Evolutionary conservation across 2,888 invertebrate species (phyloP).

Genomic region (Brachynemurus nebulosus): DNA sequence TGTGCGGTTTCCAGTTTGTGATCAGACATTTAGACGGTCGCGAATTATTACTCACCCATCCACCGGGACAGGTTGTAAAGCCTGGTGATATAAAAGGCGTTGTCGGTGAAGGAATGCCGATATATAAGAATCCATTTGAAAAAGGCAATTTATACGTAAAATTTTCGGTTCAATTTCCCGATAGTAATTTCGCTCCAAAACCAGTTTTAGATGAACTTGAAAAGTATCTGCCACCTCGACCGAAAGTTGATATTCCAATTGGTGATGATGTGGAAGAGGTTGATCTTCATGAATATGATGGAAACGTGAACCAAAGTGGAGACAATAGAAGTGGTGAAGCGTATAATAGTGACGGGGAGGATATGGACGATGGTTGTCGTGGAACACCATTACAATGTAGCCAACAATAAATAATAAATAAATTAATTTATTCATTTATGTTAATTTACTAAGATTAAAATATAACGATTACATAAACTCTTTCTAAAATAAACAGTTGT

Average conservation of each 20-base stretch:
- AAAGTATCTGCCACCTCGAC: slow-evolving; percentile 56
- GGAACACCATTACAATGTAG: slow-evolving; percentile 60
- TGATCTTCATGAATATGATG: slow-evolving; percentile 58
- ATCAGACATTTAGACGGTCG: slow-evolving; percentile 85
- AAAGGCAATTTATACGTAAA: slow-evolving; percentile 77
- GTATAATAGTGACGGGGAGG: slow-evolving; percentile 56
- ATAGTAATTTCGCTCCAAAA: slow-evolving; percentile 59
- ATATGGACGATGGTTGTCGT: slow-evolving; percentile 46
- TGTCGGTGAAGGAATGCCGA: slow-evolving; percentile 82
- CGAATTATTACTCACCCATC: slow-evolving; percentile 60
- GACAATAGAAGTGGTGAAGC: slow-evolving; percentile 45
- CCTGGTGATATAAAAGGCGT: slow-evolving; percentile 70
- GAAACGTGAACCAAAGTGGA: slow-evolving; percentile 32
- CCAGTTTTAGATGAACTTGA: slow-evolving; percentile 56
- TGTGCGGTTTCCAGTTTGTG: slow-evolving; percentile 77
- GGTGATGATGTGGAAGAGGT: slow-evolving; percentile 81
- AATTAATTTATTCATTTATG: slow-evolving; percentile 1
- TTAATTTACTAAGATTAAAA: neutral
- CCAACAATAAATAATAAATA: slow-evolving; percentile 46
- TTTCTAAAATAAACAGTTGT: too few species aligned
- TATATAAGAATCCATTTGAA: slow-evolving; percentile 68
- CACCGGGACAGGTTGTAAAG: slow-evolving; percentile 69
- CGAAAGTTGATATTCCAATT: slow-evolving; percentile 53
- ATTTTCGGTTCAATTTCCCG: slow-evolving; percentile 77
- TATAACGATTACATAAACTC: neutral